Evolutionary conservation across 2,113 vertebrate species (phyloP).

Genomic region (Myocastor coypus): DNA sequence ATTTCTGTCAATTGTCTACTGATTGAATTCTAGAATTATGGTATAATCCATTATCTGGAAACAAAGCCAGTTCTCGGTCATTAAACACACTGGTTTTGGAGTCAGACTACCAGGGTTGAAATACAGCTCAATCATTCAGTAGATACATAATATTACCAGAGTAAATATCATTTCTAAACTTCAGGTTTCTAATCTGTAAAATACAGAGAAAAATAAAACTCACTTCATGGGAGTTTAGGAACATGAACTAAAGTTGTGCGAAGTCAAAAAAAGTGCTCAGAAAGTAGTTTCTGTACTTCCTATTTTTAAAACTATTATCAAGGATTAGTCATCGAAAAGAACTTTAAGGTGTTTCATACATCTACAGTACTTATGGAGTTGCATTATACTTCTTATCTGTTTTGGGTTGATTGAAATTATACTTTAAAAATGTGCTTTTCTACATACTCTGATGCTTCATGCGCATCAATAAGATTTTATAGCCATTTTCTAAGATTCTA

Average conservation of each 20-base stretch:
- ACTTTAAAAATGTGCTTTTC: background rate
- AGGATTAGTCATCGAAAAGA: background rate
- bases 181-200: background rate
- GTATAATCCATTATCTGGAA: background rate
- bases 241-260: background rate
- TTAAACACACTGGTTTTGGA: background rate
- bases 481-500: background rate
- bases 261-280: background rate
- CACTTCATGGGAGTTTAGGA: background rate
- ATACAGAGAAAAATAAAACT: background rate
- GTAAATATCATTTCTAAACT: background rate
- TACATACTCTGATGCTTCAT: background rate
- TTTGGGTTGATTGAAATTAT: background rate
- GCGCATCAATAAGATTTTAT: background rate
- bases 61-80: background rate
- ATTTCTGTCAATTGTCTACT: background rate
- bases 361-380: background rate
- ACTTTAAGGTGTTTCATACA: slow-evolving; percentile 7
- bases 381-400: background rate
- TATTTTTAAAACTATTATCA: background rate
- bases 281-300: background rate
- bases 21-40: background rate
- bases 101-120: background rate
- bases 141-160: background rate
- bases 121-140: background rate